Conservation (phyloP, 2,888 invertebrate species). For the Calameuta filiformis region DNA sequence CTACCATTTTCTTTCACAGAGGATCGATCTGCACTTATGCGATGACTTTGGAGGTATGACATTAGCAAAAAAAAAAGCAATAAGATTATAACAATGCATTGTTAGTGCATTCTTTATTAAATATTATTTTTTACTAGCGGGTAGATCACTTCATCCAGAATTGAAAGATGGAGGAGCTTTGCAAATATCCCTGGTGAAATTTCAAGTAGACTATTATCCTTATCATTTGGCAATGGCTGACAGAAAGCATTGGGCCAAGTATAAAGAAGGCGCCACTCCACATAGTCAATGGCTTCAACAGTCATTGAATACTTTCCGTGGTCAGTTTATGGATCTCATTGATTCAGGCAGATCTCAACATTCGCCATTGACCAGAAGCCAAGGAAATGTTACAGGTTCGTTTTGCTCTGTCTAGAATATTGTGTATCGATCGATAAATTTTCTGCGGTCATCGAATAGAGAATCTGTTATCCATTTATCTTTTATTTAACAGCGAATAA, state of each 20-base stretch:
- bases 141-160: conserved; percentile 85
- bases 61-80: neutral
- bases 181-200: conserved; percentile 88
- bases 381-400: conserved; percentile 49
- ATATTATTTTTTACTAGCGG: conserved; percentile 69
- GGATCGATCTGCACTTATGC: conserved; percentile 95
- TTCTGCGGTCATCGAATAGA: neutral
- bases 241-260: conserved; percentile 89
- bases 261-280: conserved; percentile 80
- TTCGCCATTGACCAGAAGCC: conserved; percentile 66
- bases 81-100: neutral
- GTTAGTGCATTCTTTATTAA: conserved; percentile 2
- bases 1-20: conserved; percentile 92
- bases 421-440: neutral
- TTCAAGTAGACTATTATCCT: conserved; percentile 95
- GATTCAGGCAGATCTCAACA: conserved; percentile 72
- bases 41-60: conserved; percentile 88
- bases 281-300: conserved; percentile 90
- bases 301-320: conserved; percentile 82
- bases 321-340: conserved; percentile 79
- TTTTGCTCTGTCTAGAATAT: neutral
- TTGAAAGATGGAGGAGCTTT: conserved; percentile 91
- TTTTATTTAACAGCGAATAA: conserved; percentile 22
- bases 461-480: neutral
- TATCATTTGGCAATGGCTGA: conserved; percentile 93